phyloP scores from a whole-genome alignment of 92 coral and sea anemone genomes.

The Zoanthus sociatus region DNA sequence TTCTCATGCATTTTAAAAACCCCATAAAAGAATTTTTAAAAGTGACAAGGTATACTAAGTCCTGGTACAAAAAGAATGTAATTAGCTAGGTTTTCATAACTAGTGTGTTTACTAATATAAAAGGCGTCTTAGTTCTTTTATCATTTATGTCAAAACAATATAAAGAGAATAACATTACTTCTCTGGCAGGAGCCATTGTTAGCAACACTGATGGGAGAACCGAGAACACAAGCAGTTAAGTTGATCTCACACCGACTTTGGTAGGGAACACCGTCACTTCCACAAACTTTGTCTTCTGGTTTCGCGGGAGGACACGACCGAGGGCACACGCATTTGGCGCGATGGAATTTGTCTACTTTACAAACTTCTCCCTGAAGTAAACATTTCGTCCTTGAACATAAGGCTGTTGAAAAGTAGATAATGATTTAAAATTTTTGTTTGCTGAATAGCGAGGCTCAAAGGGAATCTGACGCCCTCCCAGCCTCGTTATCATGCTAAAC shows the following conservation, averaged over 20 bases:
- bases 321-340: slow-evolving; percentile 77
- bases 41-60: too few relatives aligned
- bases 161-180: slow-evolving; percentile 28
- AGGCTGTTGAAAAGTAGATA: slow-evolving; percentile 33
- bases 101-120: too few relatives aligned
- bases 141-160: too few relatives aligned
- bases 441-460: neutral
- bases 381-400: slow-evolving; percentile 74
- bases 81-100: too few relatives aligned
- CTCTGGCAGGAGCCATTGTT: slow-evolving; percentile 70
- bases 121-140: too few relatives aligned
- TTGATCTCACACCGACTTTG: slow-evolving; percentile 81
- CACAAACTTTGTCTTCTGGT: slow-evolving; percentile 69
- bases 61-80: too few relatives aligned
- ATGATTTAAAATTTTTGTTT: neutral
- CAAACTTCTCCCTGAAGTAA: slow-evolving; percentile 81
- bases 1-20: too few relatives aligned
- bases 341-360: slow-evolving; percentile 63
- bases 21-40: too few relatives aligned
- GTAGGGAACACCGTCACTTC: slow-evolving; percentile 83
- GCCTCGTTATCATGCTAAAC: too few relatives aligned
- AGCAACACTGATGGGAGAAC: slow-evolving; percentile 65
- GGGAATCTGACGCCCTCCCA: too few relatives aligned
- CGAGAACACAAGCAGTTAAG: slow-evolving; percentile 87
- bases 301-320: slow-evolving; percentile 60